phyloP scores from a whole-genome alignment of 1,140 invertebrate species.

The Drosophila rufa region DNA sequence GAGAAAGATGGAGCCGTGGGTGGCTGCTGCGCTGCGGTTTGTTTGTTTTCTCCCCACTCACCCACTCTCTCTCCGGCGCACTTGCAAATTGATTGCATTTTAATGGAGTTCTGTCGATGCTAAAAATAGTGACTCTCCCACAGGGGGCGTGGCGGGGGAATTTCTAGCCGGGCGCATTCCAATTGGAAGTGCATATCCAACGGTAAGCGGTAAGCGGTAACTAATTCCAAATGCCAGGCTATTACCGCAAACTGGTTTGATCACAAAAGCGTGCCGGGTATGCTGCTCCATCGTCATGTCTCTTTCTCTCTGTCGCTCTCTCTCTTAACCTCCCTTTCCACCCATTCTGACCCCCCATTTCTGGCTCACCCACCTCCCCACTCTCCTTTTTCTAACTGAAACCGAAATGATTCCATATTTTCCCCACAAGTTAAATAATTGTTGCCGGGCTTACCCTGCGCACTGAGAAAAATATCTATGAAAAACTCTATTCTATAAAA shows the following conservation, averaged over 20 bases:
- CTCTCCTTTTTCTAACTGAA: conserved; percentile 60
- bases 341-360: conserved; percentile 1
- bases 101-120: conserved; percentile 57
- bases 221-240: conserved; percentile 70
- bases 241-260: conserved; percentile 76
- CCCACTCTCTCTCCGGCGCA: conserved; percentile 32
- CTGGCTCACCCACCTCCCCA: background rate
- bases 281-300: conserved; percentile 7
- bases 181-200: conserved; percentile 38
- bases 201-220: conserved; percentile 43
- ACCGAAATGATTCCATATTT: conserved; percentile 76
- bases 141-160: conserved; percentile 60
- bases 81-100: conserved; percentile 78
- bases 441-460: conserved; percentile 27
- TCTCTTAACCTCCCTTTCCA: conserved; percentile 4
- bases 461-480: conserved; percentile 1
- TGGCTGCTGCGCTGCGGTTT: conserved; percentile 62
- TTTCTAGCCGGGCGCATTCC: conserved; percentile 63
- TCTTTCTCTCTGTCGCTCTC: conserved; percentile 7
- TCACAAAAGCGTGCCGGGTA: conserved; percentile 60
- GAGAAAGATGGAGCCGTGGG: conserved; percentile 43
- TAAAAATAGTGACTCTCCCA: conserved; percentile 64
- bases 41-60: conserved; percentile 55
- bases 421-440: conserved; percentile 42
- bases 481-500: background rate